A percentile compares a stretch with the other conserved stretches of the same genome.
phyloP scores from a whole-genome alignment of 2,113 vertebrate genomes.

The Excalfactoria chinensis region DNA sequence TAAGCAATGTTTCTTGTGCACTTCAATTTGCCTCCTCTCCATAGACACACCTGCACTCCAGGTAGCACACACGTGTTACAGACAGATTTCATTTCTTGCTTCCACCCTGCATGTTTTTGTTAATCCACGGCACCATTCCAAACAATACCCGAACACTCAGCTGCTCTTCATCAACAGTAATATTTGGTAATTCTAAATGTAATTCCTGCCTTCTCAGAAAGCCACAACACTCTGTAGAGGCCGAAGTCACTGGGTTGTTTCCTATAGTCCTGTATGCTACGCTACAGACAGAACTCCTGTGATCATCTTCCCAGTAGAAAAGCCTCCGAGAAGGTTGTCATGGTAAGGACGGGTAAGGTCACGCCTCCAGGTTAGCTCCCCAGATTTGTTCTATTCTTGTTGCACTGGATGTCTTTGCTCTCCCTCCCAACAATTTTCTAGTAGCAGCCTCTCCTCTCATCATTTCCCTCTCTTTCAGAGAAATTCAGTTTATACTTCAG shows the following conservation, averaged over 20 bases:
- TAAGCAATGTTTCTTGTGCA: neutral
- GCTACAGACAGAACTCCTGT: neutral
- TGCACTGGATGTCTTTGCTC: neutral
- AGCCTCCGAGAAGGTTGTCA: neutral
- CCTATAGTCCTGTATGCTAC: neutral
- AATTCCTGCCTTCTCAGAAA: neutral
- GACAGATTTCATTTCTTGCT: neutral
- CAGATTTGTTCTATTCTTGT: neutral
- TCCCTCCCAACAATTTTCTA: conserved; percentile 2
- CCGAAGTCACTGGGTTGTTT: neutral
- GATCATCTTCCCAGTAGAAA: neutral
- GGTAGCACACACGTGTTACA: neutral
- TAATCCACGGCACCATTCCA: neutral
- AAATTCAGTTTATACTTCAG: neutral
- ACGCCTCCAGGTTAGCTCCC: neutral
- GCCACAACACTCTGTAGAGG: neutral
- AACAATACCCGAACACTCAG: neutral
- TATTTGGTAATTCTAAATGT: accelerated
- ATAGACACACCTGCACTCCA: neutral
- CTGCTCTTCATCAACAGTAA: neutral
- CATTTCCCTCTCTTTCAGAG: conserved; percentile 20
- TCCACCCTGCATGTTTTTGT: neutral
- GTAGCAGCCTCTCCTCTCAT: conserved; percentile 28
- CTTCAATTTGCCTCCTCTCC: neutral
- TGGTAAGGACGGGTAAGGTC: conserved; percentile 23